Evolutionary conservation across 2,113 vertebrate genomes (phyloP).

Genomic region (Syngnathus floridae): DNA sequence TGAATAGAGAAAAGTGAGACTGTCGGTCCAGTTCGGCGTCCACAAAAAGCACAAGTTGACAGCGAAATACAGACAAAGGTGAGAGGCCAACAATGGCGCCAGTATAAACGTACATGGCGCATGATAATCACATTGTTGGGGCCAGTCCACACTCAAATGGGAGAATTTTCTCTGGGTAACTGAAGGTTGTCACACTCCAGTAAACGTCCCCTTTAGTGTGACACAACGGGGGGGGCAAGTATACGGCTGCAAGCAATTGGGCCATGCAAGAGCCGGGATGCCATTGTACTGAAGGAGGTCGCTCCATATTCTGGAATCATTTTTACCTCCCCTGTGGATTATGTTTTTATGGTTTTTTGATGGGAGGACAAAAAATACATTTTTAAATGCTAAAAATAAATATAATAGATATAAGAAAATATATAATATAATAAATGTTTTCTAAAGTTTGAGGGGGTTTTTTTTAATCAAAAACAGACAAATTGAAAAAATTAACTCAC

Average conservation of each 20-base stretch:
- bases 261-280: constrained; percentile 14
- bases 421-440: no score
- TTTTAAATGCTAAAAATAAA: neutral
- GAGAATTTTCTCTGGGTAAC: constrained; percentile 41
- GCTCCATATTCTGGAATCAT: constrained; percentile 8
- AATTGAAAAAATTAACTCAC: neutral
- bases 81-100: constrained; percentile 46
- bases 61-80: constrained; percentile 56
- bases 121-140: constrained; percentile 55
- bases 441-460: no score
- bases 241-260: constrained; percentile 37
- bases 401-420: no score
- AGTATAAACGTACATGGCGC: constrained; percentile 45
- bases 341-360: neutral
- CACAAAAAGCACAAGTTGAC: constrained; percentile 34
- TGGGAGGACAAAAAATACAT: neutral
- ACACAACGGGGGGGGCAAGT: constrained; percentile 31
- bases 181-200: constrained; percentile 50
- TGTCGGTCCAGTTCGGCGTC: constrained; percentile 26
- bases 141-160: constrained; percentile 23
- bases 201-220: constrained; percentile 37
- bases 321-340: neutral
- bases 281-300: constrained; percentile 19
- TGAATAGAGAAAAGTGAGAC: constrained; percentile 22
- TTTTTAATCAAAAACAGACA: neutral